Evolutionary conservation across 2,888 invertebrate species (phyloP).

Genomic region (Metalampra italica): DNA sequence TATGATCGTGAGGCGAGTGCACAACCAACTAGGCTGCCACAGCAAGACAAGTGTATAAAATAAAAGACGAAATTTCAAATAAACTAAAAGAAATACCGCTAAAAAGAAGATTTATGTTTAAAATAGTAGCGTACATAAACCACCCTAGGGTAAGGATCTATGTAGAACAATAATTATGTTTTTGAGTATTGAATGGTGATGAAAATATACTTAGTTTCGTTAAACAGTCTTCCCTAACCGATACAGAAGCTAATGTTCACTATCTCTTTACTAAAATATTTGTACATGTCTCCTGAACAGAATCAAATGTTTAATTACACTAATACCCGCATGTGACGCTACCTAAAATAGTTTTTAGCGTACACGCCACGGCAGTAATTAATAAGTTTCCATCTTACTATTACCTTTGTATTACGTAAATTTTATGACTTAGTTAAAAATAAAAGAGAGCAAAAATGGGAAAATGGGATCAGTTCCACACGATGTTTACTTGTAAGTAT

Average conservation of each 20-base stretch:
- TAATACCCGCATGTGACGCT: neutral
- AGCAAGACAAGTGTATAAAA: too few species aligned
- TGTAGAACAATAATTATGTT: too few species aligned
- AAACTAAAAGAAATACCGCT: too few species aligned
- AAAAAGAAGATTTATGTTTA: too few species aligned
- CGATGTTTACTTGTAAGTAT: constrained; percentile 29
- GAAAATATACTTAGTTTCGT: neutral
- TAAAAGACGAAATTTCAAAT: too few species aligned
- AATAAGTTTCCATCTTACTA: neutral
- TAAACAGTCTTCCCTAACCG: neutral
- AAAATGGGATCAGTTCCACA: constrained; percentile 25
- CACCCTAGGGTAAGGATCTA: too few species aligned
- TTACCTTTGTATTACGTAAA: neutral
- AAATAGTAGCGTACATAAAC: too few species aligned
- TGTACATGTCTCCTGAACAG: neutral
- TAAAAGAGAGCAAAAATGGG: constrained; percentile 24
- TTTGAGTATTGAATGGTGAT: too few species aligned
- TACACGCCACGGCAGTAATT: neutral
- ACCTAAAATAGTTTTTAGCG: neutral
- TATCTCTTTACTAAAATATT: neutral
- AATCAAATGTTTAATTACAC: neutral
- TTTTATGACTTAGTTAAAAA: neutral
- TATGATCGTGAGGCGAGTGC: too few species aligned
- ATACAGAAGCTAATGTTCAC: neutral
- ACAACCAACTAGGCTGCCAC: too few species aligned